Conservation (phyloP, 2,113 vertebrate species). For the Phyllopteryx taeniolatus region DNA sequence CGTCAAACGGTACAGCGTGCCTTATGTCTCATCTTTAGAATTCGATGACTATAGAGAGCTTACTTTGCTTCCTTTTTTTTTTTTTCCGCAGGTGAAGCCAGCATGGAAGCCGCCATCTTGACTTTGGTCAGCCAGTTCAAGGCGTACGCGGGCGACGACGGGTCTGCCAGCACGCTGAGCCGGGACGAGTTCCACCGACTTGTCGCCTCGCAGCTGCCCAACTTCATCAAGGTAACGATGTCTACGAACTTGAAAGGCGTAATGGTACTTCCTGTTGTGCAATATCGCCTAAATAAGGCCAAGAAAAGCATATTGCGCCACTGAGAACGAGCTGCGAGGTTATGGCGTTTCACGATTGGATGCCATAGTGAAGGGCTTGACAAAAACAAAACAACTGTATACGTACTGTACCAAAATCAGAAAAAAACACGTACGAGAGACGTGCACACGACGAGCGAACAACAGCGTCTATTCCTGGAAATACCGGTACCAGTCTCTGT, state of each 20-base stretch:
- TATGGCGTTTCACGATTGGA: no score
- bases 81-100: constrained; percentile 36
- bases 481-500: no score
- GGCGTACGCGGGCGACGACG: constrained; percentile 65
- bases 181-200: constrained; percentile 70
- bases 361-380: no score
- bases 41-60: not conserved
- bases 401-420: no score
- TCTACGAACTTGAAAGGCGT: not conserved
- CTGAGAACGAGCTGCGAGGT: not conserved
- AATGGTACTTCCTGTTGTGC: not conserved
- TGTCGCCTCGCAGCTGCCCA: constrained; percentile 67
- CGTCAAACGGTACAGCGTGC: not conserved
- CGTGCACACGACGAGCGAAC: no score
- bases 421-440: no score
- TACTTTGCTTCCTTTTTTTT: not conserved
- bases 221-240: constrained; percentile 61
- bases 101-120: constrained; percentile 73
- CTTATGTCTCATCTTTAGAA: not conserved
- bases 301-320: not conserved
- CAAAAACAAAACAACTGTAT: no score
- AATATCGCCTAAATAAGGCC: not conserved
- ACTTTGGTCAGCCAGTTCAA: constrained; percentile 71
- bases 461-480: no score
- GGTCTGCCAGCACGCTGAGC: constrained; percentile 68